Percentiles rank a stretch among this genome's conserved stretches.
phyloP scores from a whole-genome alignment of 2,797 vertebrate genomes.

The Antrozous pallidus region DNA sequence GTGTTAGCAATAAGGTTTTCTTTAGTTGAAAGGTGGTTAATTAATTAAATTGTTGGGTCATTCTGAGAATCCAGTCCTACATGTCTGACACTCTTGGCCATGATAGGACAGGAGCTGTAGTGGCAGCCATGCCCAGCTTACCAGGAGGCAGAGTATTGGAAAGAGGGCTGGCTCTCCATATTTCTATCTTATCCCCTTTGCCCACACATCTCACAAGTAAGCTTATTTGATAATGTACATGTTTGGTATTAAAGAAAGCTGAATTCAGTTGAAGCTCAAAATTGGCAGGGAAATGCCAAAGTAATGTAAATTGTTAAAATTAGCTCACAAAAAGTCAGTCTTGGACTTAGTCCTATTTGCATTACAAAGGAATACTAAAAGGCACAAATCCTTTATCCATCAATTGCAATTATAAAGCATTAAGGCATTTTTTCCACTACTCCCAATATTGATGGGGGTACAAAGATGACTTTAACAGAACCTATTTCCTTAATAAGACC shows the following conservation, averaged over 20 bases:
- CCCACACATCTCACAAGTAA: neutral
- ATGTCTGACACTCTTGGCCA: neutral
- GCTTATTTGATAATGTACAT: neutral
- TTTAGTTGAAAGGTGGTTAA: neutral
- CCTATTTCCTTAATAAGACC: neutral
- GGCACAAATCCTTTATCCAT: neutral
- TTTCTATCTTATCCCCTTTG: neutral
- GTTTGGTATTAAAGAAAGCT: neutral
- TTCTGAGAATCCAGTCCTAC: neutral
- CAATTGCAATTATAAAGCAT: neutral
- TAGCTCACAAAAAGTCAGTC: neutral
- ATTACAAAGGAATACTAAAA: neutral
- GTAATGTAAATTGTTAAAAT: slow-evolving; percentile 15
- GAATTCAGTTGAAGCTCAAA: neutral
- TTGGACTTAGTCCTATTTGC: slow-evolving; percentile 7
- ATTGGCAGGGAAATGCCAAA: neutral
- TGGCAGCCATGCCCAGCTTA: neutral
- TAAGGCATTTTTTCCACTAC: neutral
- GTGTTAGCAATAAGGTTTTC: neutral
- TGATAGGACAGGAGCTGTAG: neutral
- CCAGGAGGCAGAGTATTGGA: neutral
- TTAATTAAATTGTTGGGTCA: slow-evolving; percentile 2
- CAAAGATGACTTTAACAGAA: neutral
- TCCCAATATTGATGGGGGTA: neutral
- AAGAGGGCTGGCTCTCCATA: neutral